phyloP scores from a whole-genome alignment of 2,113 vertebrate genomes.

The Archocentrus centrarchus region DNA sequence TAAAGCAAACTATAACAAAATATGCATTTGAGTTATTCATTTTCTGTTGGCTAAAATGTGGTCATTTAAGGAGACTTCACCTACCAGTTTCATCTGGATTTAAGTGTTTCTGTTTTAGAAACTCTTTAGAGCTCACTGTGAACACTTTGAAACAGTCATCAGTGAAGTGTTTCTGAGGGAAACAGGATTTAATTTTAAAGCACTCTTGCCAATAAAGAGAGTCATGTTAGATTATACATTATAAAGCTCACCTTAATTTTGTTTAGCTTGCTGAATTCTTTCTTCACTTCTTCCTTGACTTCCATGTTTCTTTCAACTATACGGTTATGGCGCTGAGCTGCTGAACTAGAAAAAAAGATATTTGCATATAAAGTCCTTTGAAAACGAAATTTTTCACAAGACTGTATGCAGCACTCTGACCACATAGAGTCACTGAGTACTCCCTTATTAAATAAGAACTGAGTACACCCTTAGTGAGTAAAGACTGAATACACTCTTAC shows the following conservation, averaged over 20 bases:
- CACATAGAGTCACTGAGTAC: neutral
- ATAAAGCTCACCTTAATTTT: slow-evolving; percentile 25
- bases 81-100: slow-evolving; percentile 25
- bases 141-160: slow-evolving; percentile 40
- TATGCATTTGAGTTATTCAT: neutral
- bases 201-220: too few species aligned
- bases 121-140: slow-evolving; percentile 62
- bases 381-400: too few species aligned
- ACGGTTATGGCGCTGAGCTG: neutral
- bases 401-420: neutral
- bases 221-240: neutral
- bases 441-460: neutral
- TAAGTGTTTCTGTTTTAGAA: neutral
- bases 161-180: slow-evolving; percentile 49
- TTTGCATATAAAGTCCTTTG: neutral
- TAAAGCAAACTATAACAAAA: neutral
- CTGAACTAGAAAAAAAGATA: slow-evolving; percentile 1
- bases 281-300: slow-evolving; percentile 4
- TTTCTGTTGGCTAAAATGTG: neutral
- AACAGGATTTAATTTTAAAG: neutral
- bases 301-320: slow-evolving; percentile 16
- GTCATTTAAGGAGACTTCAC: neutral
- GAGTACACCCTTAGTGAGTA: neutral
- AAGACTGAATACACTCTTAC: neutral
- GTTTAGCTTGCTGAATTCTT: neutral